These are phyloP conservation scores for Gavia stellata DNA, from an alignment of 2,113 vertebrate genomes.

Conservation along the genomic window DNA sequence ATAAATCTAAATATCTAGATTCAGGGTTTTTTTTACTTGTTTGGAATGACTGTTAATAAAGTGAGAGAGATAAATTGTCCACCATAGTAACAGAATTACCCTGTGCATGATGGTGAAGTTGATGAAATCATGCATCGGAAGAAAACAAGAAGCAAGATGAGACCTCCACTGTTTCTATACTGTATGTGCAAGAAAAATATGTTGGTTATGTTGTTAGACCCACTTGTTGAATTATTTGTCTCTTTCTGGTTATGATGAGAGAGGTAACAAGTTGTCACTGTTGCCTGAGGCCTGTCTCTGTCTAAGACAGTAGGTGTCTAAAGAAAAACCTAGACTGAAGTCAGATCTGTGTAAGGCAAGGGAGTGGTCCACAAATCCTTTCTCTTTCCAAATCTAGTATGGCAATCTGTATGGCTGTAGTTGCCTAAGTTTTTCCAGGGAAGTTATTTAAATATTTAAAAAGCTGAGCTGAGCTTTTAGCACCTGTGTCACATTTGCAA, in stretches of 20 bases:
- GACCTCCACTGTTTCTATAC: not conserved
- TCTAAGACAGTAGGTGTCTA: not conserved
- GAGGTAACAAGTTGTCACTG: not conserved
- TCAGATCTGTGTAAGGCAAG: not conserved
- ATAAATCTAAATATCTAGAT: slow-evolving; percentile 22
- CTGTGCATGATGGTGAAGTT: not conserved
- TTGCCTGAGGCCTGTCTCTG: not conserved
- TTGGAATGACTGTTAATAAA: slow-evolving; percentile 38
- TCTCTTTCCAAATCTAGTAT: not conserved
- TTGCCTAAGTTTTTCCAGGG: not conserved
- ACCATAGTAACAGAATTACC: not conserved
- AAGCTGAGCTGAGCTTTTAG: not conserved
- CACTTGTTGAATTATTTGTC: not conserved
- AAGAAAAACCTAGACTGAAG: not conserved
- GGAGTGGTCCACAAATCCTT: not conserved
- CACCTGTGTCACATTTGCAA: not conserved
- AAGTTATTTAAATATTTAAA: not conserved
- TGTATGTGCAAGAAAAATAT: not conserved
- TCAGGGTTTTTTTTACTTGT: not conserved
- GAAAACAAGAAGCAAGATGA: not conserved
- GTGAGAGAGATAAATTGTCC: not conserved
- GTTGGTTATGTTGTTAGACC: not conserved
- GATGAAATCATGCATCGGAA: not conserved
- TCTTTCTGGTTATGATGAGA: not conserved
- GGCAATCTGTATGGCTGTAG: not conserved